Percentiles rank a stretch among this genome's conserved stretches.
Conservation (phyloP, 2,888 invertebrate genomes). For the Eilema caniola region DNA sequence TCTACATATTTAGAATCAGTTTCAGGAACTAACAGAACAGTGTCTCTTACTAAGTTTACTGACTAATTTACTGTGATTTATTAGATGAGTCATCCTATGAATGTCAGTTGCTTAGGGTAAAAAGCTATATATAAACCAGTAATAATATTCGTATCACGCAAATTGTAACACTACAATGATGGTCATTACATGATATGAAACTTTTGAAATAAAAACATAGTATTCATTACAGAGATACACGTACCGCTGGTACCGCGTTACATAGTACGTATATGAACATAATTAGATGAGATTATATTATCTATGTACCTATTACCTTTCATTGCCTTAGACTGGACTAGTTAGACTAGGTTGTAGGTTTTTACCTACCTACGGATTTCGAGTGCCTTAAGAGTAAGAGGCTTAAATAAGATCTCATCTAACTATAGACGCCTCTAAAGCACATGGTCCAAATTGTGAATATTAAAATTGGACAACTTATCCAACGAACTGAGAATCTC, state of each 20-base stretch:
- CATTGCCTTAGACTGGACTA: too few species aligned
- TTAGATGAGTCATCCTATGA: slow-evolving; percentile 13
- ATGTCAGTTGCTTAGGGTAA: background rate
- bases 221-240: background rate
- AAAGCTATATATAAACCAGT: slow-evolving; percentile 14
- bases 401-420: too few species aligned
- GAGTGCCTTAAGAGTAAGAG: too few species aligned
- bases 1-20: background rate
- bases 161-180: slow-evolving; percentile 25
- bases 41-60: background rate
- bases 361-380: too few species aligned
- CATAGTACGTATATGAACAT: background rate
- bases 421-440: too few species aligned
- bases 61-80: background rate
- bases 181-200: slow-evolving; percentile 34
- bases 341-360: too few species aligned
- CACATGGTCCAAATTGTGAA: too few species aligned
- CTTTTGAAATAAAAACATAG: slow-evolving; percentile 9
- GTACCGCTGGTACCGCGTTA: background rate
- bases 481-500: too few species aligned
- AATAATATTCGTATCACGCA: slow-evolving; percentile 25
- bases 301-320: too few species aligned
- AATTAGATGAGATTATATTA: too few species aligned
- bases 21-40: background rate
- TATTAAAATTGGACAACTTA: too few species aligned